Base-by-base conservation (phyloP, 64 coral and sea anemone genomes). In the Platygyra sinensis region DNA sequence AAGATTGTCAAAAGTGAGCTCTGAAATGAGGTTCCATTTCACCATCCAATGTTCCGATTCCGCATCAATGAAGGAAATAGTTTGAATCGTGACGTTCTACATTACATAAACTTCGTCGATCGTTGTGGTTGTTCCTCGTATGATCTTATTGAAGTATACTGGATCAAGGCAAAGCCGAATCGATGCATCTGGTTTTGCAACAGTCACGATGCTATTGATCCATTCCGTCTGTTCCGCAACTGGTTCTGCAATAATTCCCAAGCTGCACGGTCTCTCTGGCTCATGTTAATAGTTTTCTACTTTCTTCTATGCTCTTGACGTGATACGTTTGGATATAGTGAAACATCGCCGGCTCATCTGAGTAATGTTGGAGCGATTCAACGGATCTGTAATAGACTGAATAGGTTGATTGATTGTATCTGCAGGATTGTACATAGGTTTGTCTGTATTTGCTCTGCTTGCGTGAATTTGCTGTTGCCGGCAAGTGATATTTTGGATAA, bases 201-300 rank as follows among this genome's bases (percentile, higher is more conserved):
- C 72, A 33, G 13, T 32, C 8, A 33, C 72, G 12, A 42, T 75
- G 30, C 72, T 75, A 30, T 31, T 75, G 72, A 75, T 75, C 31
- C 72, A 75, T 15, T 75, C 72, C 1, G 72, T 31, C 10, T 33
- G 75, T 76, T 80, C 74, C 20, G 75, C 30, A 32, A 93, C 77
- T 93, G 87, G 64, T 5, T 61, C 30, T 3, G 33, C 1, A 49
- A 83, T 82, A 24, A 91, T 91, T 73, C 89, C 62, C 14, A 57
- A 64, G 9, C 87, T 69, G 33, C 20, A 80, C n/a, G 83, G 27
- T 25, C 51, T 88, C 63, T 93, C 77, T n/a, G 89, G 92, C 55
- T 93, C 86, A 31, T 88, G 61, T 73, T 88, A 83, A 39, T 82
- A 89, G 5, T 67, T 86, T 50, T 77, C 29, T 24, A 88, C 78